Evolutionary conservation across 1,140 invertebrate species (phyloP), one percentile per base, ranked within the genome.

Genomic region (Vanessa atalanta): DNA sequence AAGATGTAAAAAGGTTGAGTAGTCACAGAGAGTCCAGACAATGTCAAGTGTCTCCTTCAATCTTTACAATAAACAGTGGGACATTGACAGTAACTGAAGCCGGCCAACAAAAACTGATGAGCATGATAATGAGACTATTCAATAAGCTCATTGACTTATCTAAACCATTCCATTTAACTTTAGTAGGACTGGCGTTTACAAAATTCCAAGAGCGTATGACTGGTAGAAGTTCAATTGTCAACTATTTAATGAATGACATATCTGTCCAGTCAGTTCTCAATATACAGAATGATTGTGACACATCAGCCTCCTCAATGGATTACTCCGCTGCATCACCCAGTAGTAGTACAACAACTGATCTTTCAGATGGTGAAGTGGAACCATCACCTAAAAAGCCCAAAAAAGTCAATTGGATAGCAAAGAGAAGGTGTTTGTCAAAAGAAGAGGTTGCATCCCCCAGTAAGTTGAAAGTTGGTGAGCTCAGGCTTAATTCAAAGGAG

Each of bases 181-280:
- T 97, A 50, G 89, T 97, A 50, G 96, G 96, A 26, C 89, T 97
- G 76, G 95, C 96, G 14, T 97, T 97, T 83, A 96, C 95, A 4
- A 97, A 97, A 85, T 97, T 97, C 77, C 94, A 95, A 75, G 96
- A 96, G 82, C 93, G 94, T 57, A 94, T 94, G 79, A 94, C 93
- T 16, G 95, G 94, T 1, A 93, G 92, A 78, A 92, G 94, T 82
- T 95, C 95, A 31, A 95, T 97, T 79, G 94, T 95, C 0, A 95
- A 95, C n/a, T 96, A 96, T 81, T 90, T 96, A 31, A 94, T 95
- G 78, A 95, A 94, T 79, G 94, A 95, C 80, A 94, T 96, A 15
- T 95, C 95, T 77, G 95, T 96, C 26, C 95, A 96, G 80, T 95
- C 95, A 1, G 93, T 96, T 72, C 94, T 95, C 67, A 95, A 94